Percentiles rank a stretch among this genome's conserved stretches.
These are phyloP conservation scores for Pleuronectes platessa DNA, from an alignment of 2,113 vertebrate genomes.

Conservation along the genomic window DNA sequence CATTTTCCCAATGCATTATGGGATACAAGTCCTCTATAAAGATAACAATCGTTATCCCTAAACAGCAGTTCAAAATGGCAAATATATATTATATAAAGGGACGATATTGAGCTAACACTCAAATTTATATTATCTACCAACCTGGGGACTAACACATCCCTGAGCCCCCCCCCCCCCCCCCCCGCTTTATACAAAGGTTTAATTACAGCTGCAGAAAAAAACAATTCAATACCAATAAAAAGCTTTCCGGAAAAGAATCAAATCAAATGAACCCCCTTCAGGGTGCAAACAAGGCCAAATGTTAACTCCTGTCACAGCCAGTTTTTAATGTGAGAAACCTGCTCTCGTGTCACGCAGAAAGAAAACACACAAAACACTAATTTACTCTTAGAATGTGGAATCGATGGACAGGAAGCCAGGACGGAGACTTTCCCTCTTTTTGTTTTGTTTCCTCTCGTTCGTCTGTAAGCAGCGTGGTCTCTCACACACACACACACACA, in stretches of 20 bases:
- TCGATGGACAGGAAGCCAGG: conserved; percentile 2
- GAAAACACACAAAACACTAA: conserved; percentile 24
- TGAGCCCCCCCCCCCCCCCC: too few species aligned
- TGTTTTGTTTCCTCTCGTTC: neutral
- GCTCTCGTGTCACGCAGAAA: neutral
- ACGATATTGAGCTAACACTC: too few species aligned
- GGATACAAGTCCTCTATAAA: too few species aligned
- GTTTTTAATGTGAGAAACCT: conserved; percentile 10
- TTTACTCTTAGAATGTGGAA: conserved; percentile 34
- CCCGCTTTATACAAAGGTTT: conserved; percentile 3
- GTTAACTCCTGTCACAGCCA: neutral
- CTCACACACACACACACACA: conserved; percentile 6
- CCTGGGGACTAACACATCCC: too few species aligned
- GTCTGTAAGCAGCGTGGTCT: conserved; percentile 32
- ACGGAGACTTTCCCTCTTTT: conserved; percentile 5
- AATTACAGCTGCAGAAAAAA: conserved; percentile 3
- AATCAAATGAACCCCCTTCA: neutral
- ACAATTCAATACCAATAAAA: conserved; percentile 30
- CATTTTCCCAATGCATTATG: too few species aligned
- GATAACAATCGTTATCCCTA: too few species aligned
- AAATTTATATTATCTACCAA: neutral
- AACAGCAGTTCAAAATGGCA: too few species aligned
- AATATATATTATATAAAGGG: too few species aligned
- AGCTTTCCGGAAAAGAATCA: conserved; percentile 17
- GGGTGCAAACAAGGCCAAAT: neutral